Conservation (phyloP, 2,888 invertebrate species). For the Masnerella sp. region DNA sequence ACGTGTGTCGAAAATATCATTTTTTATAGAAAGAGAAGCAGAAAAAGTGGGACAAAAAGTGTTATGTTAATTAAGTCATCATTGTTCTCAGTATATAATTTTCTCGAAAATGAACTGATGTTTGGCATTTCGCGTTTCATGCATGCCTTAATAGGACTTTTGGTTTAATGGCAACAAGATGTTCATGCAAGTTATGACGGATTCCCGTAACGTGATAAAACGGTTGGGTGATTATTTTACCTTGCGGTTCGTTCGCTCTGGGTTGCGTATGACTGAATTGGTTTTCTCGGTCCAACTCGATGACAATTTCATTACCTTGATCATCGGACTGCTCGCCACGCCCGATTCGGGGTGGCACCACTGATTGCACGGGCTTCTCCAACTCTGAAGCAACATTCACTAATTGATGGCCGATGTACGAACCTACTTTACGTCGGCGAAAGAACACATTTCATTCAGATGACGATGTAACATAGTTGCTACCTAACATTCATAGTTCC, state of each 20-base stretch:
- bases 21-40: no score
- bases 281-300: conserved; percentile 83
- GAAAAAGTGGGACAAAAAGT: no score
- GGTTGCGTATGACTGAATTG: conserved; percentile 81
- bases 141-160: conserved; percentile 19
- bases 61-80: no score
- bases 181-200: conserved; percentile 26
- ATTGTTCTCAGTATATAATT: no score
- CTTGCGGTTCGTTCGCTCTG: conserved; percentile 77
- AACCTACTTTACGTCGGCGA: conserved; percentile 33
- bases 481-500: no score
- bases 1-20: no score
- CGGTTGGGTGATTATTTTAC: conserved; percentile 67
- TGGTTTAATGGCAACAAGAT: conserved; percentile 32
- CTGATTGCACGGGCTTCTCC: conserved; percentile 76
- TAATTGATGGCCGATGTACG: conserved; percentile 63
- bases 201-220: conserved; percentile 23
- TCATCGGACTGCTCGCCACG: conserved; percentile 80
- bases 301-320: conserved; percentile 83
- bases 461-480: conserved; percentile 33
- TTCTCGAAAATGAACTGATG: conserved; percentile 6
- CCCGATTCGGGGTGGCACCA: conserved; percentile 78
- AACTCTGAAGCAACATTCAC: conserved; percentile 76
- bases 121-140: no score
- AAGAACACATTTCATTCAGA: conserved; percentile 30